These are phyloP conservation scores for Ctenicera cuprea DNA, from an alignment of 2,888 invertebrate species.

Conservation along the genomic window DNA sequence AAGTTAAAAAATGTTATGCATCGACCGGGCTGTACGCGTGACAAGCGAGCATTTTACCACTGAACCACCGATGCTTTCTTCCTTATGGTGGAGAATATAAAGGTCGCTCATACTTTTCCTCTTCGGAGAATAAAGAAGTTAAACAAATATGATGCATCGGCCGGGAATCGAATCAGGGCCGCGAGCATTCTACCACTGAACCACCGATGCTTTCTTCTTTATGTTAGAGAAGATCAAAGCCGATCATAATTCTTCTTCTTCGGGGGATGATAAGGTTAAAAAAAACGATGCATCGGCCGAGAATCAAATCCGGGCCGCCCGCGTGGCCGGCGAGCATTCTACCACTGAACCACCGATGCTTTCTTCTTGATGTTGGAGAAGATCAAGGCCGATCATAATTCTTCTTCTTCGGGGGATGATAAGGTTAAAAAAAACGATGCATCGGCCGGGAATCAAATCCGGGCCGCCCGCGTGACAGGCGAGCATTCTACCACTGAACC, in stretches of 20 bases:
- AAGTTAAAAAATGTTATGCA: constrained; percentile 60
- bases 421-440: constrained; percentile 57
- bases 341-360: constrained; percentile 70
- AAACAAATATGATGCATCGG: constrained; percentile 68
- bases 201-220: constrained; percentile 71
- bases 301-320: constrained; percentile 64
- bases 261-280: neutral
- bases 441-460: constrained; percentile 53
- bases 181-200: constrained; percentile 76
- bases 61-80: constrained; percentile 42
- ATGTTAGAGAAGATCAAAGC: neutral
- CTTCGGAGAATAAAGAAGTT: too few species aligned
- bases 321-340: constrained; percentile 75
- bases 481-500: constrained; percentile 74
- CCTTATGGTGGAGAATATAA: too few species aligned
- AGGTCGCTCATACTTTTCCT: too few species aligned
- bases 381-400: too few species aligned
- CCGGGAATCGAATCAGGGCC: constrained; percentile 77
- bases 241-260: too few species aligned
- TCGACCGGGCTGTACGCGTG: constrained; percentile 76
- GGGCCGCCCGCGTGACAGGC: constrained; percentile 74
- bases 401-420: too few species aligned
- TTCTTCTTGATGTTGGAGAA: too few species aligned
- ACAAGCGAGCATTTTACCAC: constrained; percentile 67
- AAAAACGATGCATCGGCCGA: constrained; percentile 61